Percentiles rank a stretch among this genome's conserved stretches.
phyloP scores from a whole-genome alignment of 1,140 invertebrate genomes.

The Drosophila prosaltans region DNA sequence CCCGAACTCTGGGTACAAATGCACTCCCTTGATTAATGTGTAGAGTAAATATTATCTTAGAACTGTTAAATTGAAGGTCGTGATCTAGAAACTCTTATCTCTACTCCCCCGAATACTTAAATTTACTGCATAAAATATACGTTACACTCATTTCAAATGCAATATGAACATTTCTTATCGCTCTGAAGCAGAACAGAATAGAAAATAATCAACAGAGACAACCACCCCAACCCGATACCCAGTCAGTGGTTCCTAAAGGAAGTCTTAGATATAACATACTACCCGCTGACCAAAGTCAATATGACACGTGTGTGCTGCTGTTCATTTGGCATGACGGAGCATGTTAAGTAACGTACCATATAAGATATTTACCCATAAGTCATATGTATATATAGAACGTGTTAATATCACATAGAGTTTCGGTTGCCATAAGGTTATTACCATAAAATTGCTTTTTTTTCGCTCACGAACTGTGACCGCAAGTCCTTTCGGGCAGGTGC shows the following conservation, averaged over 20 bases:
- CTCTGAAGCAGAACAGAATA: conserved; percentile 38
- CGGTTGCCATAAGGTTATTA: conserved; percentile 65
- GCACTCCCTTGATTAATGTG: conserved; percentile 40
- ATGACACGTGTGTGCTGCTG: conserved; percentile 61
- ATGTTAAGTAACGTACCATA: conserved; percentile 63
- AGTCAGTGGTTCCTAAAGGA: conserved; percentile 18
- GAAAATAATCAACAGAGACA: conserved; percentile 41
- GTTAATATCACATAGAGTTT: conserved; percentile 5
- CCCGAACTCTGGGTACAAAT: too few relatives aligned
- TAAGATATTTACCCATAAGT: conserved; percentile 42
- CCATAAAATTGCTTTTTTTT: conserved; percentile 67
- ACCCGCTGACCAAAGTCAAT: conserved; percentile 28
- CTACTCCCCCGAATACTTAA: conserved; percentile 19
- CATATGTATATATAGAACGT: conserved; percentile 22
- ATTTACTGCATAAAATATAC: conserved; percentile 73
- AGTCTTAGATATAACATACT: conserved; percentile 39
- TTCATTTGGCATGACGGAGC: conserved; percentile 61
- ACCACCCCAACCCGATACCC: conserved; percentile 29
- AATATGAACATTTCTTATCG: conserved; percentile 58
- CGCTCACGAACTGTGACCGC: conserved; percentile 73
- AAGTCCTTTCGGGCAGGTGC: conserved; percentile 65
- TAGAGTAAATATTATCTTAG: conserved; percentile 33
- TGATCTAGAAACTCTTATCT: conserved; percentile 54
- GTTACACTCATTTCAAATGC: conserved; percentile 78
- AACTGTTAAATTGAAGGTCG: conserved; percentile 58